Evolutionary conservation across 1,140 invertebrate species (phyloP).

Genomic region (Ylistrum balloti): DNA sequence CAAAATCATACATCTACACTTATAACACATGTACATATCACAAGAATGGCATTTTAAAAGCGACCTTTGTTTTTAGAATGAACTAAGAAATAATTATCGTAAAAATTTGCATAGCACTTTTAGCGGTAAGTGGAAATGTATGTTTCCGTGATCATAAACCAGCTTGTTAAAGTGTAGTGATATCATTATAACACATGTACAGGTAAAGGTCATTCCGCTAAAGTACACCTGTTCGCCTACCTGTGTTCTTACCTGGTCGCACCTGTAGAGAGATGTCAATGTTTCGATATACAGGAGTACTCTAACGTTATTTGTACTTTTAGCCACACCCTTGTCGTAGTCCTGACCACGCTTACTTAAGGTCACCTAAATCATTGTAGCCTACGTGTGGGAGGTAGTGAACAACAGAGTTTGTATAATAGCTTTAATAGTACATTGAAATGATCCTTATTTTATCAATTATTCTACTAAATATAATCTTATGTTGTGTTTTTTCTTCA

Average conservation of each 20-base stretch:
- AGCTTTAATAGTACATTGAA: no score
- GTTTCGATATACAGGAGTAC: not conserved
- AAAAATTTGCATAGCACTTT: slow-evolving; percentile 40
- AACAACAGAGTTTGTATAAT: no score
- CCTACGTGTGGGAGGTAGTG: no score
- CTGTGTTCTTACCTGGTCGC: not conserved
- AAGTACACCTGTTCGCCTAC: not conserved
- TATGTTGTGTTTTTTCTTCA: no score
- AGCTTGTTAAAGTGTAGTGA: not conserved
- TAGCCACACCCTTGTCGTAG: not conserved
- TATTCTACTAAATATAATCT: no score
- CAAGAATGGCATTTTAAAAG: not conserved
- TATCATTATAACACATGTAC: not conserved
- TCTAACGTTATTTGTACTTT: not conserved
- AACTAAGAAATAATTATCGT: not conserved
- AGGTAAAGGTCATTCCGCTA: not conserved
- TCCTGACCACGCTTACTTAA: not conserved
- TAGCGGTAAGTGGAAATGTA: not conserved
- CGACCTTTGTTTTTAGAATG: not conserved
- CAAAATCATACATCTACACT: no score
- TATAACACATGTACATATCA: no score
- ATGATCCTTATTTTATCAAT: no score
- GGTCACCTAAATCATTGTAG: not conserved
- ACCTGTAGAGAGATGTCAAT: not conserved
- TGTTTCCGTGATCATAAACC: not conserved